These are phyloP conservation scores for Whitmania pigra DNA, from an alignment of 1,140 invertebrate species.

Conservation along the genomic window DNA sequence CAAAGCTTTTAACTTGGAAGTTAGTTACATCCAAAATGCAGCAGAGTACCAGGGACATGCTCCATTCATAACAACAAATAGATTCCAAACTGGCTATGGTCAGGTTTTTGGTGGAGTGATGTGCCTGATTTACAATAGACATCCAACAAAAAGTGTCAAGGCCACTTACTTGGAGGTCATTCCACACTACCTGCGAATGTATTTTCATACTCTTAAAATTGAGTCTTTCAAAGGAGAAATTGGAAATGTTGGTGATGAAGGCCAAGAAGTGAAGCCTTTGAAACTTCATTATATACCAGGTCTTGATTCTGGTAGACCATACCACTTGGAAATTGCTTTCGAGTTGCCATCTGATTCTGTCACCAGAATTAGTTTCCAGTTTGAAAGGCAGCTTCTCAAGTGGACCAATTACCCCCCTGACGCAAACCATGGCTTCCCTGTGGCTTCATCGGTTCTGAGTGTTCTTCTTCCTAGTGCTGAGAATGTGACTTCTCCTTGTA, in stretches of 20 bases:
- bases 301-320: constrained; percentile 63
- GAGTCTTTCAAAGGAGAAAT: constrained; percentile 35
- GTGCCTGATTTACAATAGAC: constrained; percentile 40
- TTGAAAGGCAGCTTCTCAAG: constrained; percentile 86
- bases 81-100: constrained; percentile 63
- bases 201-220: constrained; percentile 72
- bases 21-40: constrained; percentile 42
- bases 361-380: constrained; percentile 70
- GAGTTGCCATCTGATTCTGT: constrained; percentile 63
- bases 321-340: constrained; percentile 77
- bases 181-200: constrained; percentile 86
- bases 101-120: constrained; percentile 60
- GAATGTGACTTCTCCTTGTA: constrained; percentile 6
- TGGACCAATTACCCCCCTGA: constrained; percentile 98
- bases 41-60: constrained; percentile 48
- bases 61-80: constrained; percentile 61
- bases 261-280: constrained; percentile 48
- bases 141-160: constrained; percentile 33
- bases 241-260: constrained; percentile 37
- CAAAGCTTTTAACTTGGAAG: constrained; percentile 52
- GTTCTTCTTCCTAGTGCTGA: constrained; percentile 56
- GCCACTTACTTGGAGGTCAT: constrained; percentile 49
- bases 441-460: constrained; percentile 55
- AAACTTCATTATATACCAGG: constrained; percentile 61
- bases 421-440: constrained; percentile 79